A percentile compares a stretch with the other conserved stretches of the same genome.
Evolutionary conservation across 2,113 vertebrate species (phyloP).

Genomic region (Pampusana beccarii): DNA sequence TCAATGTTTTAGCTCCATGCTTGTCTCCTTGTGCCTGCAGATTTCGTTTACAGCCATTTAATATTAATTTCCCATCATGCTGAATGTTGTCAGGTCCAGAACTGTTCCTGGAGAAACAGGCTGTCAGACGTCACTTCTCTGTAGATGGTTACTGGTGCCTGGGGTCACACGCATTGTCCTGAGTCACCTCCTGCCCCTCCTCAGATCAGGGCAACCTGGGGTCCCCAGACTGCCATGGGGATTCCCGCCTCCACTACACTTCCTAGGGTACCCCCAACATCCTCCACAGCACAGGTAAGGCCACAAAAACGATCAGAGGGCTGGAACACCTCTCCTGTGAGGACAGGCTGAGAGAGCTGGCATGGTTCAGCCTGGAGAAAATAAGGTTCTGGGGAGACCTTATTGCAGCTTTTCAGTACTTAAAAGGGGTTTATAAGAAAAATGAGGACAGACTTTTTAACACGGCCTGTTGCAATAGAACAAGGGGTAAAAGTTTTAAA

Average conservation of each 20-base stretch:
- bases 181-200: neutral
- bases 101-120: neutral
- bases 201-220: neutral
- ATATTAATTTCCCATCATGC: neutral
- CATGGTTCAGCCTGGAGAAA: too few relatives aligned
- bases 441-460: too few relatives aligned
- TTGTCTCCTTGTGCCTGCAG: neutral
- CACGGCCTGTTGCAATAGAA: too few relatives aligned
- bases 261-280: neutral
- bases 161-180: fast-evolving
- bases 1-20: neutral
- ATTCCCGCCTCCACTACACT: fast-evolving
- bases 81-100: neutral
- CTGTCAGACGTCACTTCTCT: neutral
- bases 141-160: neutral
- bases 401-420: too few relatives aligned
- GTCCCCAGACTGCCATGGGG: neutral
- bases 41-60: neutral
- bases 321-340: too few relatives aligned
- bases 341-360: too few relatives aligned
- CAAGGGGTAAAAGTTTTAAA: too few relatives aligned
- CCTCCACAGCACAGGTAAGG: neutral
- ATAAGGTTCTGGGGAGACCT: too few relatives aligned
- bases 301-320: too few relatives aligned
- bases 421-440: too few relatives aligned